These are phyloP conservation scores for Trogon melanurus DNA, from an alignment of 2,113 vertebrate genomes.

Conservation along the genomic window DNA sequence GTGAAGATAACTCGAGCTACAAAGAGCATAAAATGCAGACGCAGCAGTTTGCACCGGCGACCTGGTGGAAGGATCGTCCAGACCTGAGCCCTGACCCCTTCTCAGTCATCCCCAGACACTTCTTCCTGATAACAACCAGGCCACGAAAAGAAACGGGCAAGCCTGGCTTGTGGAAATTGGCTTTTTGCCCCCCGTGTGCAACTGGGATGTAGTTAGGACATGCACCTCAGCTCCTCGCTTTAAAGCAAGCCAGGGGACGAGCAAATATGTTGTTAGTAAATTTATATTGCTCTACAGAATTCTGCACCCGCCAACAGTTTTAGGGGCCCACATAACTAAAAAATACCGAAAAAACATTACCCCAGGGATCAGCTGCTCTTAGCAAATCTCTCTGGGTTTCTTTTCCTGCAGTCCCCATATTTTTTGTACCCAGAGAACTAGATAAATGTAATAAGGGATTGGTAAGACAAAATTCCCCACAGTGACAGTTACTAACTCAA, in stretches of 20 bases:
- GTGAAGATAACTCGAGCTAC: neutral
- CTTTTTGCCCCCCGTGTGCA: neutral
- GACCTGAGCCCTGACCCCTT: neutral
- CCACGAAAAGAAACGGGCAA: neutral
- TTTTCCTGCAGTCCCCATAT: neutral
- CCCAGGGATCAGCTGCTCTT: neutral
- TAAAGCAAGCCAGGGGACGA: neutral
- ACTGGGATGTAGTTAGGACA: neutral
- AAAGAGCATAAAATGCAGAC: neutral
- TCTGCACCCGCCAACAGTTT: neutral
- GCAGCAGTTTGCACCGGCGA: neutral
- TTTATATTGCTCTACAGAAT: neutral
- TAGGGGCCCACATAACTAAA: neutral
- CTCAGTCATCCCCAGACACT: neutral
- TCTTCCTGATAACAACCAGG: neutral
- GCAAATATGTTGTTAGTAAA: neutral
- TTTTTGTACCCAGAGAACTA: neutral
- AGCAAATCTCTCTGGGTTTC: neutral
- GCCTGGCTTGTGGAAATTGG: neutral
- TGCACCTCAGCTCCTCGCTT: fast-evolving
- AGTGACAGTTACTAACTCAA: neutral
- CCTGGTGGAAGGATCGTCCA: neutral
- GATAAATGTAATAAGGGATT: neutral
- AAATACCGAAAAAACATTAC: neutral
- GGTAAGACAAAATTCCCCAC: neutral